phyloP scores from a whole-genome alignment of 2,888 invertebrate genomes.

The Nysson spinosus region DNA sequence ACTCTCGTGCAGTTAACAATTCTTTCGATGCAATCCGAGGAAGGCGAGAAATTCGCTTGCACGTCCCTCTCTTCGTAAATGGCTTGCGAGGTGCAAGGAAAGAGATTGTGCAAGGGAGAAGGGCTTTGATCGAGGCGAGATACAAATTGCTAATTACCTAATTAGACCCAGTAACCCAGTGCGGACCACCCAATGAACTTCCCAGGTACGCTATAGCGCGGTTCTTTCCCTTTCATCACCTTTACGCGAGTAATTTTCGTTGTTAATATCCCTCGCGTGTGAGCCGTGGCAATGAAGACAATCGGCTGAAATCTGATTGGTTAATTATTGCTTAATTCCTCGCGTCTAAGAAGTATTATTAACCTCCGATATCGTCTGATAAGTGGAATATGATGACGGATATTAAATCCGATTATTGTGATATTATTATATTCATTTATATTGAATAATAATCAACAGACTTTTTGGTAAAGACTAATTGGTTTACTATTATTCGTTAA shows the following conservation, averaged over 20 bases:
- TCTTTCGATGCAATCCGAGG: neutral
- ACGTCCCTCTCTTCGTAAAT: constrained; percentile 4
- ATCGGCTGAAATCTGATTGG: no score
- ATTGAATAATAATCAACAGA: no score
- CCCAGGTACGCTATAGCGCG: constrained; percentile 39
- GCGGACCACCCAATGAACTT: constrained; percentile 60
- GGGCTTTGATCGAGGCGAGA: constrained; percentile 62
- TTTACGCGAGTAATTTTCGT: constrained; percentile 49
- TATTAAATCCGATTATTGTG: no score
- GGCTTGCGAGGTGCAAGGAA: constrained; percentile 16
- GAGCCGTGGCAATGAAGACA: neutral
- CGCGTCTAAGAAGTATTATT: neutral
- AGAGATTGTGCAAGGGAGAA: constrained; percentile 52
- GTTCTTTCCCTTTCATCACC: constrained; percentile 43
- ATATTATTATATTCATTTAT: no score
- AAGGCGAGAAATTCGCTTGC: neutral
- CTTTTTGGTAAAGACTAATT: no score
- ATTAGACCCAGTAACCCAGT: constrained; percentile 71
- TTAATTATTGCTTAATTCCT: no score
- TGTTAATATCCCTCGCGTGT: constrained; percentile 25
- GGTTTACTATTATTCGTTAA: no score
- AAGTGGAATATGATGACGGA: no score
- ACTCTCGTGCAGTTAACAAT: constrained; percentile 22
- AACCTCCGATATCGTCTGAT: no score
- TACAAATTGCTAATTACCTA: constrained; percentile 72